Evolutionary conservation across 2,888 invertebrate genomes (phyloP).

Genomic region (Drosophila neonasuta): DNA sequence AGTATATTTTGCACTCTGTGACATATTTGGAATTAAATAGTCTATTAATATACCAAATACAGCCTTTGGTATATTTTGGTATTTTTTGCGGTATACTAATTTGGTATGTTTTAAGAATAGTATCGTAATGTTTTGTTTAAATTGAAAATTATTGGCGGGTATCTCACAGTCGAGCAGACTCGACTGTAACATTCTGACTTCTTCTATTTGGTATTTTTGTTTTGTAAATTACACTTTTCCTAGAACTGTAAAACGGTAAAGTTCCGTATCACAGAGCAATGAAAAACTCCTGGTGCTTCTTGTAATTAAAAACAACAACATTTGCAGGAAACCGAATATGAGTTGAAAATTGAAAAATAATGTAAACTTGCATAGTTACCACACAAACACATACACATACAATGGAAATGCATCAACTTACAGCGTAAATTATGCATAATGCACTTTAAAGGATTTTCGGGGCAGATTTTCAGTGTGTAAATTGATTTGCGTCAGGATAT

Average conservation of each 20-base stretch:
- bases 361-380: neutral
- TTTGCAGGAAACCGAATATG: slow-evolving; percentile 1
- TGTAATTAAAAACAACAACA: slow-evolving; percentile 1
- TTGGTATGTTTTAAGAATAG: too few species aligned
- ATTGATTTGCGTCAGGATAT: neutral
- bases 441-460: too few species aligned
- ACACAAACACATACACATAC: neutral
- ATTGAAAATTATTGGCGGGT: too few species aligned
- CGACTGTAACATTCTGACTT: too few species aligned
- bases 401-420: neutral
- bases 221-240: slow-evolving; percentile 4
- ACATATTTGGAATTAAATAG: too few species aligned
- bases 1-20: too few species aligned
- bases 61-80: too few species aligned
- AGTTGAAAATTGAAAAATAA: neutral
- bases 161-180: too few species aligned
- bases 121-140: too few species aligned
- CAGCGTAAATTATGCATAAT: neutral
- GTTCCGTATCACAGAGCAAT: slow-evolving; percentile 13
- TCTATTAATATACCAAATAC: too few species aligned
- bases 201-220: slow-evolving; percentile 10
- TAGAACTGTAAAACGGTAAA: slow-evolving; percentile 8
- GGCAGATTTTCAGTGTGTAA: neutral
- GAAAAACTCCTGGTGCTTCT: neutral
- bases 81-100: too few species aligned